Base-by-base conservation (phyloP, 2,113 vertebrate species). In the Papio anubis region DNA sequence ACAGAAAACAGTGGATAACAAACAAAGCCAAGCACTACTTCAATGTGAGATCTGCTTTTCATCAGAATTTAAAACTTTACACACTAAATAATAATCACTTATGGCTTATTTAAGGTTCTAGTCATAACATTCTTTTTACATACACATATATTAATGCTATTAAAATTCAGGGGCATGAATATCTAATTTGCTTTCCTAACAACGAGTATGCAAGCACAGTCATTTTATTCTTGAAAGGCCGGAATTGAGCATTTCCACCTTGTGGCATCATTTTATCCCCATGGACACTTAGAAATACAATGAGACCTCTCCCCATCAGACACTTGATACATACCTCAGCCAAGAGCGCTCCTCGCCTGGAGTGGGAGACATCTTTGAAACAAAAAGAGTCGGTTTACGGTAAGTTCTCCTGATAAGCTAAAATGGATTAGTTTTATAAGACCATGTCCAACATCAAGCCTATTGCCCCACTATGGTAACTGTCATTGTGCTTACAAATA, bases 261-360 rank as follows among this genome's bases (percentile, higher is more conserved):
- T 94, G 95, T 98, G 96, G 96, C 95, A 98, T 97, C 94, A 97
- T 97, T 97, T 98, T 98, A 98, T 92, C 96, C 93, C 94, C 70
- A 93, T 32, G 91, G 83, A 97, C 98, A 78, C 90, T 96, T 59
- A 97, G 48, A 55, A 98, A 88, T 95, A 95, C 97, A 97, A 97
- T 96, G 97, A 27, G 72, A 98, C 72, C 88, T 97, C 86, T 97
- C 94, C 55, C 96, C 48, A 45, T 93, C 93, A 88, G 93, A 98
- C 59, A 96, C 94, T 97, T 50, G 89, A 98, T 98, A 98, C 98
- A 18, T 98, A 98, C 98, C 99, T 99, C 97, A 92, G 97, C 96
- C 98, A 98, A 90, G 97, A 96, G 82, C 97, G 96, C 84, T 98
- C 98, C 97, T 97, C 57, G n/a, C 87, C 97, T 97, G 98, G 96